Percentiles rank a stretch among this genome's conserved stretches.
phyloP scores from a whole-genome alignment of 2,113 vertebrate genomes.

The Edolisoma coerulescens region DNA sequence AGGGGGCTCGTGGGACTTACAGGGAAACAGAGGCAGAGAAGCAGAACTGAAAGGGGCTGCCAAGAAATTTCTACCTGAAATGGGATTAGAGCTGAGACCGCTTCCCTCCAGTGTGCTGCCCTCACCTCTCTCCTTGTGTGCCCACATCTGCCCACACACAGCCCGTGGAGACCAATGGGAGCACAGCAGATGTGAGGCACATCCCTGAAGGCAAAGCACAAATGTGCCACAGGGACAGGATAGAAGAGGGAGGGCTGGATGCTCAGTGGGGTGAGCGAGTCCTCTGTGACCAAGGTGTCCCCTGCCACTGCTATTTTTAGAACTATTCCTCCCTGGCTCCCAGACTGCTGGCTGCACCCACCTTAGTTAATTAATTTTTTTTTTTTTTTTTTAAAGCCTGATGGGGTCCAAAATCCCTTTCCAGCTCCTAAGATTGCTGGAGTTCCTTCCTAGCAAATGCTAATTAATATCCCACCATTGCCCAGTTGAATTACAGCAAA shows the following conservation, averaged over 20 bases:
- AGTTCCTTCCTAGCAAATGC: not conserved
- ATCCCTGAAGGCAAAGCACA: not conserved
- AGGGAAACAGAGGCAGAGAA: not conserved
- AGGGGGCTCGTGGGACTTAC: not conserved
- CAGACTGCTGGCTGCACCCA: not conserved
- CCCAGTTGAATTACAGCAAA: not conserved
- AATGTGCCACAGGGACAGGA: not conserved
- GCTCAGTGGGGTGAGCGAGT: not conserved
- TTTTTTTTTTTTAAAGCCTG: not conserved
- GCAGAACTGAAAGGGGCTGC: not conserved
- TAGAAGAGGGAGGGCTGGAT: not conserved
- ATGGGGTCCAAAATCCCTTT: not conserved
- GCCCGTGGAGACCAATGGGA: not conserved
- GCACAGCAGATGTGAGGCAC: not conserved
- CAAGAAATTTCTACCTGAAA: not conserved
- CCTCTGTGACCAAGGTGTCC: not conserved
- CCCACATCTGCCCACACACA: not conserved
- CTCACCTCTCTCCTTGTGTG: not conserved
- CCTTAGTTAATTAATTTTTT: not conserved
- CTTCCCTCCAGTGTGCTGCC: not conserved
- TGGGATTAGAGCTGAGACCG: not conserved
- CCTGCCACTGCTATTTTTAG: not conserved
- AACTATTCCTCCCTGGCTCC: not conserved
- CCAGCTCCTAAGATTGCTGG: not conserved
- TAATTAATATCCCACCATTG: not conserved